Percentiles rank a stretch among this genome's conserved stretches.
Conservation (phyloP, 2,113 vertebrate species). For the Panurus biarmicus region DNA sequence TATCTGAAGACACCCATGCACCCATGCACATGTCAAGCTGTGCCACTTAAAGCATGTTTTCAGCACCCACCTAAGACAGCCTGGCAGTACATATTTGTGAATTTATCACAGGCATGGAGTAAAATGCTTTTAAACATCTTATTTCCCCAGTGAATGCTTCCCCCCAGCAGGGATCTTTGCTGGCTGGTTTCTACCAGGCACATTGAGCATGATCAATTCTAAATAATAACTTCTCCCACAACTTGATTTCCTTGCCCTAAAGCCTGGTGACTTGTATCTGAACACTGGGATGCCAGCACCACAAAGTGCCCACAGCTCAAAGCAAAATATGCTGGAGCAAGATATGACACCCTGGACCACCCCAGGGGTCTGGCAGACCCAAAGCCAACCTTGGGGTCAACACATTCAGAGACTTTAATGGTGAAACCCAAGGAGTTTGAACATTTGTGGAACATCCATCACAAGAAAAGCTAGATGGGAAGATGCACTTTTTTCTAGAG, state of each 20-base stretch:
- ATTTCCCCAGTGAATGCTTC: neutral
- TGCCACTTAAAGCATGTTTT: neutral
- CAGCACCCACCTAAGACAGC: neutral
- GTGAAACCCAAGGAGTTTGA: neutral
- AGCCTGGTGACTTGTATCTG: neutral
- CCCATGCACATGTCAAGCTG: slow-evolving; percentile 5
- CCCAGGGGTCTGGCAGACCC: neutral
- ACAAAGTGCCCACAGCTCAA: neutral
- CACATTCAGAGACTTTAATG: neutral
- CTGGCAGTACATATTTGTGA: neutral
- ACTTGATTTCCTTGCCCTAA: neutral
- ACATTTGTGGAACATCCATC: neutral
- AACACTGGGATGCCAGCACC: neutral
- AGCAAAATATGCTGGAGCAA: neutral
- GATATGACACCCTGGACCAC: neutral
- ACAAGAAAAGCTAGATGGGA: neutral
- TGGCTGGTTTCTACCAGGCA: neutral
- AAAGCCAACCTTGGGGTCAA: neutral
- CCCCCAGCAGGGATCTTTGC: neutral
- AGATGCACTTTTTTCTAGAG: neutral
- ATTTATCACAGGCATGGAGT: neutral
- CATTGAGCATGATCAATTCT: neutral
- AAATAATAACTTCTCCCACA: neutral
- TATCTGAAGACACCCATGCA: neutral
- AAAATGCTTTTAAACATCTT: slow-evolving; percentile 1